These are phyloP conservation scores for Dolichomitus sp. DNA, from an alignment of 2,888 invertebrate genomes.

Conservation along the genomic window DNA sequence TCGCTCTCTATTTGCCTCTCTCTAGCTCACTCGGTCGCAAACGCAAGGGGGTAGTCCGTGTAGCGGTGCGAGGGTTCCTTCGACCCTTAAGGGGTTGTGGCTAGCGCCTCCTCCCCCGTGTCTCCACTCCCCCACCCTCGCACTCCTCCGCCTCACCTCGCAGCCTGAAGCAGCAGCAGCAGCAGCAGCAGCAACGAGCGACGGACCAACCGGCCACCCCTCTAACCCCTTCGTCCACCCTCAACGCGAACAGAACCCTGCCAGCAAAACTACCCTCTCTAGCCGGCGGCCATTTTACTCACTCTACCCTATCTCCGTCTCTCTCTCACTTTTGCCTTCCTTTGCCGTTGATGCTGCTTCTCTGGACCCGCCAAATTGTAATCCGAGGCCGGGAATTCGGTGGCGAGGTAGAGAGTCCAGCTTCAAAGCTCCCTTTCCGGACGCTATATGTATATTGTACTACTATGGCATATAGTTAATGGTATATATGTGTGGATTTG, in stretches of 20 bases:
- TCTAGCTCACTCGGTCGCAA: slow-evolving; percentile 55
- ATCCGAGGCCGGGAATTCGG: slow-evolving; percentile 82
- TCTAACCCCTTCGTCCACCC: slow-evolving; percentile 73
- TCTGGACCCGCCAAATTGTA: slow-evolving; percentile 84
- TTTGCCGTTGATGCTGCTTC: slow-evolving; percentile 62
- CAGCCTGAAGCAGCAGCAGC: slow-evolving; percentile 50
- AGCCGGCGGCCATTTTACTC: slow-evolving; percentile 86
- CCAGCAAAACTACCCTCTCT: slow-evolving; percentile 84
- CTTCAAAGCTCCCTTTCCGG: slow-evolving; percentile 65
- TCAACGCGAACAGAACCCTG: slow-evolving; percentile 70
- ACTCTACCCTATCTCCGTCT: slow-evolving; percentile 75
- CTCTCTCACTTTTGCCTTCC: slow-evolving; percentile 62
- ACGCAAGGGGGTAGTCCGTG: slow-evolving; percentile 76
- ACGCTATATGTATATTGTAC: slow-evolving; percentile 34
- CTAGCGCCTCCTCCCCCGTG: slow-evolving; percentile 81
- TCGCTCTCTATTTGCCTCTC: slow-evolving; percentile 1
- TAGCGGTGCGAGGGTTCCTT: slow-evolving; percentile 85
- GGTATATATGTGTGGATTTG: slow-evolving; percentile 35
- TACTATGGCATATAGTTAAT: slow-evolving; percentile 26
- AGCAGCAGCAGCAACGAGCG: slow-evolving; percentile 63
- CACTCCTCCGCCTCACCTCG: slow-evolving; percentile 32
- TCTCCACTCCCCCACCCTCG: slow-evolving; percentile 67
- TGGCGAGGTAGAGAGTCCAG: slow-evolving; percentile 68
- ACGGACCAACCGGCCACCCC: slow-evolving; percentile 64
- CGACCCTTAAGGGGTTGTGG: slow-evolving; percentile 86